These are phyloP conservation scores for Lasiurus cinereus DNA, from an alignment of 2,113 vertebrate species.

Conservation along the genomic window DNA sequence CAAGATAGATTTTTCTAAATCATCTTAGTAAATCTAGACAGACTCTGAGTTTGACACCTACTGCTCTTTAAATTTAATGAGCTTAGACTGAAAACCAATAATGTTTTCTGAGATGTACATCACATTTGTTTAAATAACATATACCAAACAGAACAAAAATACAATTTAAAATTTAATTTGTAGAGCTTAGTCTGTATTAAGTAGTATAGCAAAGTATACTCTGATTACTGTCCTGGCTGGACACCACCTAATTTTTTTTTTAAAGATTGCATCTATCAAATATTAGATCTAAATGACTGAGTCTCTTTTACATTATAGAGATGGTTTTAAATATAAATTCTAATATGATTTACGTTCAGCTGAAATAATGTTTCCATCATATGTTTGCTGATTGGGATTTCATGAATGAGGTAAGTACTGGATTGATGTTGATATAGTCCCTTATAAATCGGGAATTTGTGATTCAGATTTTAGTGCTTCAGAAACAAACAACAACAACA, in stretches of 20 bases:
- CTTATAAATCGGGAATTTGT: neutral
- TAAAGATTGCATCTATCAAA: neutral
- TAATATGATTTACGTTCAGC: neutral
- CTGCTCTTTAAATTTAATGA: constrained; percentile 50
- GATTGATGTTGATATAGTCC: neutral
- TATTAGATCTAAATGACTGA: neutral
- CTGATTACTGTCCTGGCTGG: neutral
- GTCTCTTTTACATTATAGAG: neutral
- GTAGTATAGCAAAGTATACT: neutral
- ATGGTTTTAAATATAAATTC: neutral
- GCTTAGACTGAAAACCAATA: neutral
- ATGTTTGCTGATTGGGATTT: neutral
- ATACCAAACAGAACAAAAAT: neutral
- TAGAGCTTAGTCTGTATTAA: neutral
- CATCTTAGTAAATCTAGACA: neutral
- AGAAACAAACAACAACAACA: neutral
- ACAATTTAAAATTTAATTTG: neutral
- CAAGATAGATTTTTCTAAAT: neutral
- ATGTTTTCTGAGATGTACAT: neutral
- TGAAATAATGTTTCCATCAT: neutral
- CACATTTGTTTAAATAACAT: neutral
- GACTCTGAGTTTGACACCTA: neutral
- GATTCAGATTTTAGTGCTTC: neutral
- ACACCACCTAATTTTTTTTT: neutral
- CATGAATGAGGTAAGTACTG: neutral